Base-by-base conservation (phyloP, 2,113 vertebrate genomes). In the Strix aluco region DNA sequence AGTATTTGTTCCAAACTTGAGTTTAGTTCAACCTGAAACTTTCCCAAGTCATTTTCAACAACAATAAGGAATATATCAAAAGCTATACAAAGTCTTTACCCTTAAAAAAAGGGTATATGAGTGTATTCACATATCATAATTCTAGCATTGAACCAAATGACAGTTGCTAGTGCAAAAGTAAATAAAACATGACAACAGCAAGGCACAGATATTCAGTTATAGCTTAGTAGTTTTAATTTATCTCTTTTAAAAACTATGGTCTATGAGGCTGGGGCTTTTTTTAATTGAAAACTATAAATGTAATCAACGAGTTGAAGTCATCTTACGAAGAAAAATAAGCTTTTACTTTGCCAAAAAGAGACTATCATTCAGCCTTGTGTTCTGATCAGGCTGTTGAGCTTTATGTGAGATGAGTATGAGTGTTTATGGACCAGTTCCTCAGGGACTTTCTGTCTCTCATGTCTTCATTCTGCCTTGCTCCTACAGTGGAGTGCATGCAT, bases 401-500 rank as follows among this genome's bases (percentile, higher is more conserved):
- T 81, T 7, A 1, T 22, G 12, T 66, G 55, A 73, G 13, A 69
- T 29, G 3, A 32, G 6, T 42, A 20, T n/a, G 9, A 86, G 13
- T 34, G 29, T 54, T 75, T 62, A 55, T 7, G 12, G 25, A 49
- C 16, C 21, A 26, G 5, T 49, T 91, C 6, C 16, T 18, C 42
- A 29, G 11, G 44, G 22, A 27, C 5, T 55, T 75, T 89, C 49
- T 94, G 19, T 69, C 32, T 85, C 25, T 77, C 14, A 78, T 78
- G 42, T 81, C 29, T 17, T 90, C 51, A 11, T 62, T 86, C n/a
- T 78, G 20, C 34, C 27, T 92, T 96, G 7, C 6, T 92, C 47
- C 22, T 85, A n/a, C 96, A 99, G 99, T 98, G 58, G 99, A 99
- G 58, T 99, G 99, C 32, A 99, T 99, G 69, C 96, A 98, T 27